Evolutionary conservation across 2,888 invertebrate genomes (phyloP).

Genomic region (Chrysolina americana): DNA sequence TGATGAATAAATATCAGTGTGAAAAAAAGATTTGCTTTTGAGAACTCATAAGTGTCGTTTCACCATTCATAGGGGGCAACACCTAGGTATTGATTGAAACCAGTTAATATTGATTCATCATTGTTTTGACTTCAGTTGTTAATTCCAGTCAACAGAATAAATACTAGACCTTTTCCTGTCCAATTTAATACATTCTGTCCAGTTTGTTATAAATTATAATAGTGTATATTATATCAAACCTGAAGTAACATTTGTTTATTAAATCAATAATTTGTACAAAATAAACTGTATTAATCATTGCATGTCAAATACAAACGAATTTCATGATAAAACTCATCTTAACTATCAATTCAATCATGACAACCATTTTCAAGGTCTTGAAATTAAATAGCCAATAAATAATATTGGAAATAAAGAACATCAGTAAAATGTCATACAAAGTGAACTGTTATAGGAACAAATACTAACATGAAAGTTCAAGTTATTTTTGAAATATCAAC

Average conservation of each 20-base stretch:
- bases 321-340: constrained; percentile 37
- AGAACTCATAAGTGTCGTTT: too few relatives aligned
- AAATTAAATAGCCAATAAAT: background rate
- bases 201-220: constrained; percentile 52
- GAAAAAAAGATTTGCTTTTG: background rate
- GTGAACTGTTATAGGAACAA: background rate
- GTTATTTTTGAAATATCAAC: background rate
- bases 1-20: constrained; percentile 40
- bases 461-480: background rate
- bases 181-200: constrained; percentile 64
- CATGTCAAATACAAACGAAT: constrained; percentile 36
- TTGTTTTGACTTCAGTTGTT: constrained; percentile 39
- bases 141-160: constrained; percentile 55
- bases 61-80: background rate
- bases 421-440: constrained; percentile 2
- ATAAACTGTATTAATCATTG: constrained; percentile 29
- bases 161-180: constrained; percentile 63
- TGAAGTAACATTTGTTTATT: constrained; percentile 38
- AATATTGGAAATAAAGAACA: background rate
- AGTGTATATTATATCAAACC: constrained; percentile 46
- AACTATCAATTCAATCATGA: constrained; percentile 2
- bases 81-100: background rate
- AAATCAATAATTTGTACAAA: constrained; percentile 45
- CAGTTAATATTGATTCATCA: constrained; percentile 31
- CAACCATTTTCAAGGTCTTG: background rate